Percentiles rank a stretch among this genome's conserved stretches.
Conservation (phyloP, 2,113 vertebrate species). For the Labeo rohita region DNA sequence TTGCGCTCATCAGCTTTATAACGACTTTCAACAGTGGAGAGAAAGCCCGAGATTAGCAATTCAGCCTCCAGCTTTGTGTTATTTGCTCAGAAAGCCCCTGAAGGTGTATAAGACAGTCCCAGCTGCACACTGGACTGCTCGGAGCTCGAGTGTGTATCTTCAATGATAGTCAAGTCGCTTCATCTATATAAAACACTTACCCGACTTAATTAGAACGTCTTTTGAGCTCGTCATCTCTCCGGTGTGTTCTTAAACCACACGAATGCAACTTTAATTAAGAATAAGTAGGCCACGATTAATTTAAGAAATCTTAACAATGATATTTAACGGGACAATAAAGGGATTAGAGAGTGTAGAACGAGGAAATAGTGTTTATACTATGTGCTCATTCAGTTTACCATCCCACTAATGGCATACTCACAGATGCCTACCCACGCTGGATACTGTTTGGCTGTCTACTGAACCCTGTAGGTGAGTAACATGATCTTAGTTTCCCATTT, state of each 20-base stretch:
- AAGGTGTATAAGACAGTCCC: constrained; percentile 29
- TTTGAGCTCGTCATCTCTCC: constrained; percentile 67
- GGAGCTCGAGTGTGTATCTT: constrained; percentile 29
- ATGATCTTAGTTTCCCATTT: neutral
- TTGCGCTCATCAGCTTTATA: neutral
- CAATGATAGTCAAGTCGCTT: constrained; percentile 45
- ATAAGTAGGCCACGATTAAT: constrained; percentile 72
- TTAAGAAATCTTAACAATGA: constrained; percentile 59
- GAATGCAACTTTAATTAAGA: constrained; percentile 74
- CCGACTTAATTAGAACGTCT: constrained; percentile 64
- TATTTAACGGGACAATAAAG: constrained; percentile 56
- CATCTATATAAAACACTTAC: constrained; percentile 62
- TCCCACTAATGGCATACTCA: neutral
- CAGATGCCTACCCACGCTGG: neutral
- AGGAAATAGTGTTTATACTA: constrained; percentile 3
- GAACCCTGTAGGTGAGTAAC: neutral
- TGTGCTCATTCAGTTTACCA: constrained; percentile 38
- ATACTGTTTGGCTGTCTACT: neutral
- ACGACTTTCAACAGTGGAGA: neutral
- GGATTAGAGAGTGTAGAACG: constrained; percentile 38
- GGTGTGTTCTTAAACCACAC: constrained; percentile 58
- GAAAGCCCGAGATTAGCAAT: neutral
- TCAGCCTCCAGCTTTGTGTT: constrained; percentile 14
- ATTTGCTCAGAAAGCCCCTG: constrained; percentile 30
- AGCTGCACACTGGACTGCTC: constrained; percentile 30